These are phyloP conservation scores for Argyresthia goedartella DNA, from an alignment of 2,888 invertebrate genomes.

Conservation along the genomic window DNA sequence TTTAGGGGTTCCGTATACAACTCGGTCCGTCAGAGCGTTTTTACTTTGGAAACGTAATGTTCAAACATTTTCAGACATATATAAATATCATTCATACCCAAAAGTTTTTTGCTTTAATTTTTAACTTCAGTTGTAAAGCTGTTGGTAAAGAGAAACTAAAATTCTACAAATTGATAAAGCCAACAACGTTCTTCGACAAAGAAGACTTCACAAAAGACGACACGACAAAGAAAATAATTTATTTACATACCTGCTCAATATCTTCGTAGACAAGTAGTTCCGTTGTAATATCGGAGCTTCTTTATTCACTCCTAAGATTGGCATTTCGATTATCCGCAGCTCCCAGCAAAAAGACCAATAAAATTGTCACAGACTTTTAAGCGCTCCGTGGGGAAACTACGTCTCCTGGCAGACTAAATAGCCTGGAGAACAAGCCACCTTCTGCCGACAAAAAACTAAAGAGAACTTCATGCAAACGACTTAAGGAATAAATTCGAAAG, in stretches of 20 bases:
- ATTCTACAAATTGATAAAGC: too few species aligned
- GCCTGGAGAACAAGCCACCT: conserved; percentile 44
- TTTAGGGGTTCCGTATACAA: too few species aligned
- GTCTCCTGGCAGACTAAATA: conserved; percentile 43
- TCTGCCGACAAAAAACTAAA: background rate
- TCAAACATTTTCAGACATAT: too few species aligned
- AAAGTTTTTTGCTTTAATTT: too few species aligned
- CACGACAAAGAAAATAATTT: conserved; percentile 21
- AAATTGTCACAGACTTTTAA: conserved; percentile 63
- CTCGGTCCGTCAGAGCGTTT: too few species aligned
- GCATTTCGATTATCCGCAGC: conserved; percentile 63
- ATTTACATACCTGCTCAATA: conserved; percentile 17
- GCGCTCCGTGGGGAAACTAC: conserved; percentile 43
- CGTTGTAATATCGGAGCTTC: conserved; percentile 24
- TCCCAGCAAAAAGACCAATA: conserved; percentile 52
- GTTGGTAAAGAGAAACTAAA: too few species aligned
- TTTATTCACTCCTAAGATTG: conserved; percentile 55
- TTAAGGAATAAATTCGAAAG: background rate
- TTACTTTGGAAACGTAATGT: too few species aligned
- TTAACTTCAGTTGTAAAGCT: too few species aligned
- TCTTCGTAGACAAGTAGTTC: conserved; percentile 21
- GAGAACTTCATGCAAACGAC: background rate
- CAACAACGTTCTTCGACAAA: too few species aligned
- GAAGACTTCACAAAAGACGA: too few species aligned
- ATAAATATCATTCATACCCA: too few species aligned